Conservation (phyloP, 2,888 invertebrate genomes). For the Podabrus alpinus region DNA sequence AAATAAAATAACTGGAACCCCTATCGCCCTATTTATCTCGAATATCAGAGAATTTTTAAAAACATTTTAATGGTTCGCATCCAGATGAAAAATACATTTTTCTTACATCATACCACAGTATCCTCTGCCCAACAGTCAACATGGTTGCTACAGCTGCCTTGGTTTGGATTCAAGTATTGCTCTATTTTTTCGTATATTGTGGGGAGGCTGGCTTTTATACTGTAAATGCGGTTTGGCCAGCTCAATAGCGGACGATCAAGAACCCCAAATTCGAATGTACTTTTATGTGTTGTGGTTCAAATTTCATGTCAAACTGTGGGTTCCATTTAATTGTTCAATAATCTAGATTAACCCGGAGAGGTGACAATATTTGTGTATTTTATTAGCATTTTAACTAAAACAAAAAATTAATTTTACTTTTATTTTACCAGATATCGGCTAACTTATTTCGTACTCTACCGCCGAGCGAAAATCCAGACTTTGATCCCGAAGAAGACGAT, state of each 20-base stretch:
- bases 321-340: background rate
- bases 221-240: background rate
- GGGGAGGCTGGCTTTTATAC: background rate
- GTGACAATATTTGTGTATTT: background rate
- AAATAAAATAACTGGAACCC: background rate
- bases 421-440: constrained; percentile 65
- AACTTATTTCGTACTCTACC: constrained; percentile 98
- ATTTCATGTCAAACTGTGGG: background rate
- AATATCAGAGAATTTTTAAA: background rate
- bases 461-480: constrained; percentile 72
- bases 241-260: background rate
- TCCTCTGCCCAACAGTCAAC: no score
- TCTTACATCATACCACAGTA: no score
- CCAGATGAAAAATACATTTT: no score
- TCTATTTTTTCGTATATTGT: background rate
- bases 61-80: no score
- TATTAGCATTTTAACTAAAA: constrained; percentile 48
- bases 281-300: background rate
- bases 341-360: background rate
- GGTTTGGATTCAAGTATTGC: no score
- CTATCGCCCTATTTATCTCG: background rate
- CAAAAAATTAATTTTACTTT: constrained; percentile 50
- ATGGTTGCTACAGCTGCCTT: no score
- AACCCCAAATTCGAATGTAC: background rate
- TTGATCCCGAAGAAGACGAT: constrained; percentile 99